Percentiles rank a stretch among this genome's conserved stretches.
Evolutionary conservation across 2,113 vertebrate genomes (phyloP).

Genomic region (Dasyornis broadbenti): DNA sequence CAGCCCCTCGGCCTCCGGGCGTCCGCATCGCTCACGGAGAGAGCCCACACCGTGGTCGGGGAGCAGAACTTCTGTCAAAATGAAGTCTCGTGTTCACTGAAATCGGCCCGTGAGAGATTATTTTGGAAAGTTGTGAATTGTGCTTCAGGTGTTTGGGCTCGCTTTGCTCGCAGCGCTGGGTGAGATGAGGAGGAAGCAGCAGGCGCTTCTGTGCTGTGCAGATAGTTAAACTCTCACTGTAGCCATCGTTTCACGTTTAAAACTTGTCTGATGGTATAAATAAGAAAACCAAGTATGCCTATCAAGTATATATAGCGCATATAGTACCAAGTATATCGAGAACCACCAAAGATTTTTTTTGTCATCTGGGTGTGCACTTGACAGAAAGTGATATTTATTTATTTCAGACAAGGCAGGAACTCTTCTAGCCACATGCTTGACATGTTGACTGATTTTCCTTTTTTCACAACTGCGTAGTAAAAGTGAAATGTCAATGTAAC

Average conservation of each 20-base stretch:
- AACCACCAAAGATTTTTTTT: background rate
- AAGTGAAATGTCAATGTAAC: rapidly evolving
- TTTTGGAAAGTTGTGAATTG: background rate
- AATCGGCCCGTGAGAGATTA: rapidly evolving
- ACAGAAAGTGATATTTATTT: background rate
- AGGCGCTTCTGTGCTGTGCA: background rate
- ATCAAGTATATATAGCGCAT: rapidly evolving
- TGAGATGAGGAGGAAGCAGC: background rate
- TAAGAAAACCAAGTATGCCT: rapidly evolving
- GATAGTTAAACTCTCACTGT: background rate
- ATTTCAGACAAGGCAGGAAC: background rate
- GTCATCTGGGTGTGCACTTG: background rate
- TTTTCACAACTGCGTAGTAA: background rate
- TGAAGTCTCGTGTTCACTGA: rapidly evolving
- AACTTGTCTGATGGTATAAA: background rate
- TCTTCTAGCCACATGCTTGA: background rate
- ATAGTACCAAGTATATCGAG: rapidly evolving
- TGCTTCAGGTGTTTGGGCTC: background rate
- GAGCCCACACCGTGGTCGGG: background rate
- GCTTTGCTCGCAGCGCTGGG: background rate
- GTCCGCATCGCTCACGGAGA: background rate
- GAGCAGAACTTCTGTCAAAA: rapidly evolving
- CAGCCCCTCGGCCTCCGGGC: background rate
- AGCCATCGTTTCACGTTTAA: background rate
- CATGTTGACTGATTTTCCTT: background rate